Conservation (phyloP, 2,888 invertebrate genomes). For the Fragum fragum region DNA sequence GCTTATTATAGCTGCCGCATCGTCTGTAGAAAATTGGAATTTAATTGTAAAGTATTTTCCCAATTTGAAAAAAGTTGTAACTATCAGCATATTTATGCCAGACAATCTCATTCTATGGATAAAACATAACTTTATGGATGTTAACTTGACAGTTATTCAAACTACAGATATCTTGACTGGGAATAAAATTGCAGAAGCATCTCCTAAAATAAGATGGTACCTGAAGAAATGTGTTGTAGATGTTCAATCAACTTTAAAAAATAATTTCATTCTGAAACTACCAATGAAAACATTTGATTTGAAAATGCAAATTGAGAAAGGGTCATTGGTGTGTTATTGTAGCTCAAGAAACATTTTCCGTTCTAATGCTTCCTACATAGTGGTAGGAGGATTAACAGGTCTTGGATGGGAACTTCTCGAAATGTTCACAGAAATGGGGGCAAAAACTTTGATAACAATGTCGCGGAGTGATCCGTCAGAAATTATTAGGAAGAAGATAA, state of each 20-base stretch:
- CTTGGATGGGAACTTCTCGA: conserved; percentile 77
- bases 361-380: conserved; percentile 68
- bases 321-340: not conserved
- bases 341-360: conserved; percentile 48
- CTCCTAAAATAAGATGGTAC: not conserved
- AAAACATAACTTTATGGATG: not conserved
- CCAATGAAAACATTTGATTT: not conserved
- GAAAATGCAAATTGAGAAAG: not conserved
- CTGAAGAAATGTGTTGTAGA: not conserved
- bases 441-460: conserved; percentile 69
- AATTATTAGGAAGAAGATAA: conserved; percentile 52
- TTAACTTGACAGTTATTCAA: not conserved
- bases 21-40: not conserved
- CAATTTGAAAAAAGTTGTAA: not conserved
- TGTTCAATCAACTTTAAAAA: not conserved
- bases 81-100: not conserved
- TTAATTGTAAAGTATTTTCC: not conserved
- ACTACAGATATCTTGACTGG: not conserved
- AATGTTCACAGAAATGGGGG: conserved; percentile 68
- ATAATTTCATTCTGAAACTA: not conserved
- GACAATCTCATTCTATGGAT: not conserved
- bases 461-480: conserved; percentile 62
- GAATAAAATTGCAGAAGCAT: not conserved
- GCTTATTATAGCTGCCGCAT: not conserved
- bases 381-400: conserved; percentile 78